A percentile compares a stretch with the other conserved stretches of the same genome.
phyloP scores from a whole-genome alignment of 2,797 vertebrate genomes.

The Malacoctenus gilli region DNA sequence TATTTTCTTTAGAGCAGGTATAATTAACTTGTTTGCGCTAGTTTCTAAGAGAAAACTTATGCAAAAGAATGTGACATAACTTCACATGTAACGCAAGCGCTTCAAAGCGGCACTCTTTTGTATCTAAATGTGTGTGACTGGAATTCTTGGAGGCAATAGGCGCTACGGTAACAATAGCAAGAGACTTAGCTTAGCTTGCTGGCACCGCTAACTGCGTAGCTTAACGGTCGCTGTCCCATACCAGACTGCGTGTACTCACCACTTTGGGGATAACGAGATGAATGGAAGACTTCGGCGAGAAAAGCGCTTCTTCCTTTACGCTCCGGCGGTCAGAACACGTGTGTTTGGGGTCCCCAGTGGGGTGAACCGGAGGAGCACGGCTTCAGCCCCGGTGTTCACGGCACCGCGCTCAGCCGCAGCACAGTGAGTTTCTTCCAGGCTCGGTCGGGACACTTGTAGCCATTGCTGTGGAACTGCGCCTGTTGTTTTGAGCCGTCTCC shows the following conservation, averaged over 20 bases:
- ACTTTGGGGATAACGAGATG: conserved; percentile 10
- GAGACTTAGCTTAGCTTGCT: conserved; percentile 46
- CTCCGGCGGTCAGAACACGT: neutral
- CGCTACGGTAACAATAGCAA: conserved; percentile 16
- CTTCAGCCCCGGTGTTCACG: conserved; percentile 9
- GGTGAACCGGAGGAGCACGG: too few relatives aligned
- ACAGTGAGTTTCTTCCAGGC: conserved; percentile 30
- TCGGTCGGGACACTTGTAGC: conserved; percentile 59
- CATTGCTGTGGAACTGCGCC: conserved; percentile 53
- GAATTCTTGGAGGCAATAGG: neutral
- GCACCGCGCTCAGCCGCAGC: conserved; percentile 22
- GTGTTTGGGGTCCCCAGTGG: conserved; percentile 3
- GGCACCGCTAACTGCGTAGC: conserved; percentile 64
- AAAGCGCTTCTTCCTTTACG: conserved; percentile 5
- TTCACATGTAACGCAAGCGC: neutral
- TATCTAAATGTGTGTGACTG: neutral
- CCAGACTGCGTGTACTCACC: conserved; percentile 55
- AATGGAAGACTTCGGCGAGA: neutral
- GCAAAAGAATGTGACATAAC: neutral
- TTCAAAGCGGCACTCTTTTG: neutral
- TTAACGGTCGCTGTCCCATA: conserved; percentile 31
- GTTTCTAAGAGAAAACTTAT: conserved; percentile 6
- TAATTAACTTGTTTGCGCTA: too few relatives aligned
- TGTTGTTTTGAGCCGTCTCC: conserved; percentile 72
- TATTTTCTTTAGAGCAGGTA: too few relatives aligned